Percentiles rank a stretch among this genome's conserved stretches.
Conservation (phyloP, 2,797 vertebrate genomes). For the Orestias chungarensis region DNA sequence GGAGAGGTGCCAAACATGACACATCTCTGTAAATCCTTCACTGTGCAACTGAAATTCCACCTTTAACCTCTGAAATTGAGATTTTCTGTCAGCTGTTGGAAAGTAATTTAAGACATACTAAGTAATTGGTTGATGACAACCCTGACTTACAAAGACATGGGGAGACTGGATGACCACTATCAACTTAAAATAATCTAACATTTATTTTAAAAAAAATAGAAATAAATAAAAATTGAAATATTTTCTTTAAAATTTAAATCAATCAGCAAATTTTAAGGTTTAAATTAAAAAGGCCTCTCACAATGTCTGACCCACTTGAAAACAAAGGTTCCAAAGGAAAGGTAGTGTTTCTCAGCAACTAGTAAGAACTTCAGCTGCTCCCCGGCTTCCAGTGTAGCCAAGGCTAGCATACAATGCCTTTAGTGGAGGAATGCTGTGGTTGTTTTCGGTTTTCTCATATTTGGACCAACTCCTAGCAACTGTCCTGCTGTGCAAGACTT, state of each 20-base stretch:
- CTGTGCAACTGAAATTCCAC: conserved; percentile 8
- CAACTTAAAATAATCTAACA: too few species aligned
- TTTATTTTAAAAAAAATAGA: too few species aligned
- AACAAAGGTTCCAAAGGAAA: neutral
- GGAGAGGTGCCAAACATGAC: conserved; percentile 16
- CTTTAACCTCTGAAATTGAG: conserved; percentile 20
- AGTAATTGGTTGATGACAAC: conserved; percentile 16
- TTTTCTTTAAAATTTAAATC: neutral
- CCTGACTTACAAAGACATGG: neutral
- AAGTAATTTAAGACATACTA: conserved; percentile 11
- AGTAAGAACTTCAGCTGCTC: conserved; percentile 33
- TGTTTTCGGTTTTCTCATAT: conserved; percentile 14
- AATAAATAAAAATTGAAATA: neutral
- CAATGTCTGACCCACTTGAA: conserved; percentile 5
- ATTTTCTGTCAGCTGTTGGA: conserved; percentile 17
- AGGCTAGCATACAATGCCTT: conserved; percentile 16
- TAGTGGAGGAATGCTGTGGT: conserved; percentile 50
- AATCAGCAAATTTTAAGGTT: neutral
- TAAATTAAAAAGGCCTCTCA: neutral
- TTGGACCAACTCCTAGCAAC: conserved; percentile 19
- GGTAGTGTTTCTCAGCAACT: neutral
- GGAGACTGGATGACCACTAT: neutral
- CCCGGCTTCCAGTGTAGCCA: conserved; percentile 35
- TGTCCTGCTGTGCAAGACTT: conserved; percentile 10
- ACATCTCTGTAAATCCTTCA: conserved; percentile 9